Evolutionary conservation across 37 sponge, comb jelly and placozoan species (phyloP), one percentile per base, ranked within the genome.

Genomic region (Aphrocallistes beatrix): DNA sequence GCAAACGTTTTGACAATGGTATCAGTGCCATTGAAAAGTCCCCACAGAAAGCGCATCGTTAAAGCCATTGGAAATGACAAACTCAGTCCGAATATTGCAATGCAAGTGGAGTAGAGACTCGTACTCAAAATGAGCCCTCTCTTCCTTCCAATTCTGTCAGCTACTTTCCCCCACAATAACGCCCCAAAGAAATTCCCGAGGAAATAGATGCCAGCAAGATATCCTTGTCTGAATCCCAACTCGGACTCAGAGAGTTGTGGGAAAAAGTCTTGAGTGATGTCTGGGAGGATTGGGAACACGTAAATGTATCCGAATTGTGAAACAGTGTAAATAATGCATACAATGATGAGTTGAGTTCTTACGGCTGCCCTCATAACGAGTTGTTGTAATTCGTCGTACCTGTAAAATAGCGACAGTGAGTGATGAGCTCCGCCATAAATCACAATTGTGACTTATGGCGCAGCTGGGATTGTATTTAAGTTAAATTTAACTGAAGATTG

Each of bases 261-360:
- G 75, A 60, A 60, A 30, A 60, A 60, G 34, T 60, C 75, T 19
- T 60, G 75, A 19, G 75, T 60, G 75, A 60, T 60, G 75, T 60
- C 75, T 28, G 75, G 75, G 10, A 60, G 75, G 75, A 60, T 60
- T 6, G 75, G 75, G 75, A 60, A 60, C 8, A 60, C n/a, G 21
- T 60, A 60, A 28, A 60, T 19, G 1, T 25, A 25, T 8, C 75
- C 75, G 75, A 60, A 60, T 13, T 60, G 75, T 25, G 32, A 3
- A 6, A 60, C 75, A 13, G n/a, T 3, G 21, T 32, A 60, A 32
- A 13, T 13, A 3, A 28, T 25, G 34, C 32, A 25, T 6, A 60
- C 34, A 60, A 3, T 30, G 10, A 13, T 19, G 34, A 60, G 75
- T 28, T 60, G 75, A n/a, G n/a, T n/a, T n/a, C n/a, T n/a, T n/a